These are phyloP conservation scores for Grus americana DNA, from an alignment of 2,113 vertebrate genomes.

Conservation along the genomic window DNA sequence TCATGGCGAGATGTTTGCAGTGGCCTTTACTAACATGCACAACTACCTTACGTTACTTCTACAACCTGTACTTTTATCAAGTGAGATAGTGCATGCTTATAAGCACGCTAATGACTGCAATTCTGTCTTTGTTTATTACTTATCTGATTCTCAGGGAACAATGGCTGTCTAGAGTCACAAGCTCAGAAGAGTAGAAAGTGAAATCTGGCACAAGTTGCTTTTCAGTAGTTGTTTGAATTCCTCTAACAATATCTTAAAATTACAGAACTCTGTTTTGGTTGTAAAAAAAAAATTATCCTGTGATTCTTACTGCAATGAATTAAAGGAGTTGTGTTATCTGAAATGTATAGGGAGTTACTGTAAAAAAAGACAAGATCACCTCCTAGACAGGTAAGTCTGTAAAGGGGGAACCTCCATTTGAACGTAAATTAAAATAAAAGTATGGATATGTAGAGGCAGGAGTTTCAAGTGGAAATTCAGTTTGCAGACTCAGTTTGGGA, in stretches of 20 bases:
- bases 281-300: background rate
- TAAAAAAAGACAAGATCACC: background rate
- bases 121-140: background rate
- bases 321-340: background rate
- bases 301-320: background rate
- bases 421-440: background rate
- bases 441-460: background rate
- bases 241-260: background rate
- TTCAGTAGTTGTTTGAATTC: background rate
- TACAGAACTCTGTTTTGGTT: background rate
- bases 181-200: background rate
- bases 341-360: background rate
- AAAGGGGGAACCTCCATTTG: background rate
- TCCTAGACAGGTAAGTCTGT: background rate
- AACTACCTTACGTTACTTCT: background rate
- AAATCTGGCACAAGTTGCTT: background rate
- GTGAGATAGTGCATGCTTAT: background rate
- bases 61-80: background rate
- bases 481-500: background rate
- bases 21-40: background rate
- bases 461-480: background rate
- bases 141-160: background rate
- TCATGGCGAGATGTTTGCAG: background rate
- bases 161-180: background rate
- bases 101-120: background rate